Conservation (phyloP, 2,113 vertebrate species). For the Pollachius pollachius region DNA sequence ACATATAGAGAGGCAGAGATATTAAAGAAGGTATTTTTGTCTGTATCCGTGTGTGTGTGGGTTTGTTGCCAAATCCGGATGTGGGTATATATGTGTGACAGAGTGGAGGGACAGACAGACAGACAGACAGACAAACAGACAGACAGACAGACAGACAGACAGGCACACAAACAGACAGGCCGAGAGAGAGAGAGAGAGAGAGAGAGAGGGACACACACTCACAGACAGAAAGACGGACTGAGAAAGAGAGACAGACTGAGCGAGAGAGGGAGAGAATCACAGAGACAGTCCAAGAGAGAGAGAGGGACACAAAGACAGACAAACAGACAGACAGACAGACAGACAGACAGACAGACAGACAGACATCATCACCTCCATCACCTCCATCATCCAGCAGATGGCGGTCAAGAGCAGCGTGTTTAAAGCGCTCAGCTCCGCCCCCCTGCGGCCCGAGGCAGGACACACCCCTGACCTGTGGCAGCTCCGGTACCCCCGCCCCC, state of each 20-base stretch:
- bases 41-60: not conserved
- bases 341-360: not conserved
- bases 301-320: too few species aligned
- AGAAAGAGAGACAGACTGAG: not conserved
- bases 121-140: too few species aligned
- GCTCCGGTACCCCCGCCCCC: too few species aligned
- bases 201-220: too few species aligned
- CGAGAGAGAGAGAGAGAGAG: not conserved
- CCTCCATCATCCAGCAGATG: conserved; percentile 44
- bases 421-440: conserved; percentile 43
- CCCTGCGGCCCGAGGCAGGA: not conserved
- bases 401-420: conserved; percentile 40
- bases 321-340: too few species aligned
- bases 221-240: too few species aligned
- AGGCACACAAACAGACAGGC: too few species aligned
- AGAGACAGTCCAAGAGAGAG: too few species aligned
- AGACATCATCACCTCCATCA: too few species aligned
- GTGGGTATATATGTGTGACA: not conserved
- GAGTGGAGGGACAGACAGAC: not conserved
- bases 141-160: too few species aligned
- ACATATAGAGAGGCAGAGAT: not conserved
- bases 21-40: not conserved
- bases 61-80: not conserved
- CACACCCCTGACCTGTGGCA: not conserved
- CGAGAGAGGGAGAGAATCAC: not conserved